A percentile compares a stretch with the other conserved stretches of the same genome.
These are phyloP conservation scores for Chymomyza fuscimana DNA, from an alignment of 2,888 invertebrate species.

Conservation along the genomic window DNA sequence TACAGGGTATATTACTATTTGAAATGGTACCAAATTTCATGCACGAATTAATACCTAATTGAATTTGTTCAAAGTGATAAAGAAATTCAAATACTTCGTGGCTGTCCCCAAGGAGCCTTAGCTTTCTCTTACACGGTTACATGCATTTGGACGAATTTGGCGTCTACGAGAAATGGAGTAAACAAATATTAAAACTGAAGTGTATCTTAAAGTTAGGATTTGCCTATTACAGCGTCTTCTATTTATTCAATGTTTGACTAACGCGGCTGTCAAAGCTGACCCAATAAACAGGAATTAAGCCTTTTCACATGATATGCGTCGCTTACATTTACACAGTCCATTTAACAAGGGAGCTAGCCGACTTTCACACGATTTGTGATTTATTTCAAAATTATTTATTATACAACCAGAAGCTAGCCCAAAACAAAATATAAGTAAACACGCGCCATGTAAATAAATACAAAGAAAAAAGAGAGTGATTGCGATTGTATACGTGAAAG, in stretches of 20 bases:
- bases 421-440: conserved; percentile 36
- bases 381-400: conserved; percentile 59
- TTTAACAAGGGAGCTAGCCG: conserved; percentile 46
- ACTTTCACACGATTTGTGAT: conserved; percentile 51
- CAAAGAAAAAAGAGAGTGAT: conserved; percentile 7
- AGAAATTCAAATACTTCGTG: too few relatives aligned
- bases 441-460: conserved; percentile 1
- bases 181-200: too few relatives aligned
- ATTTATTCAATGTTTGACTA: conserved; percentile 6
- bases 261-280: conserved; percentile 30
- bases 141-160: too few relatives aligned
- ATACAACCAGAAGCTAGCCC: conserved; percentile 31
- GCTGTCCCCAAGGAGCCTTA: too few relatives aligned
- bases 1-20: too few relatives aligned
- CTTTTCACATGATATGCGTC: conserved; percentile 50
- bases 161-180: too few relatives aligned
- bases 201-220: neutral
- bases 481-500: neutral
- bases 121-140: too few relatives aligned
- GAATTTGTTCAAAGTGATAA: too few relatives aligned
- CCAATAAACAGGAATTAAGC: conserved; percentile 40
- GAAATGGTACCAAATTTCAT: too few relatives aligned
- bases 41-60: too few relatives aligned
- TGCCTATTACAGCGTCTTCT: neutral
- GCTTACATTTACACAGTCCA: conserved; percentile 65